Base-by-base conservation (phyloP, 1,140 invertebrate genomes). In the Penaeus japonicus region DNA sequence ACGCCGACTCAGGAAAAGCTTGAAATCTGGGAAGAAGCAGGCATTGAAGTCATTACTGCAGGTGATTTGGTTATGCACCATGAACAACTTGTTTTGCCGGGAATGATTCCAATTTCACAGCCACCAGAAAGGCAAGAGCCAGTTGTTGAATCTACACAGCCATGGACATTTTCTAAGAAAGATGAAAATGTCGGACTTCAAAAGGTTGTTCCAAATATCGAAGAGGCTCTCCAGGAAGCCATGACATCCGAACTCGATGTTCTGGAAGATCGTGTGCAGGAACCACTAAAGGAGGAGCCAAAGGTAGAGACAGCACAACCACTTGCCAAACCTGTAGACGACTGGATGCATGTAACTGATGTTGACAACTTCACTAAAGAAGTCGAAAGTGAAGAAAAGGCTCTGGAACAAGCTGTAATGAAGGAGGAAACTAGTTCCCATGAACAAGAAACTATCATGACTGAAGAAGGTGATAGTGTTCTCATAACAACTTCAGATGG, bases 341-440 rank as follows among this genome's bases (percentile, higher is more conserved):
- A 87, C n/a, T 91, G 91, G 91, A 90, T 91, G 89, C 81, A 87
- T 77, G 55, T 90, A 32, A 65, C 88, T 20, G 90, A 27, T 59
- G 81, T 27, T 59, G 39, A 54, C 20, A 30, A 35, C 27, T 62
- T 54, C 30, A 73, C 30, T 18, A 80, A 24, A 24, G 65, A 55
- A 47, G 39, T 47, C 39, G 39, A 47, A 47, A 47, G 39, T 47
- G 39, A 47, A 47, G 39, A 47, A 47, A 47, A 47, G 39, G 39
- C 39, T 7, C 39, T 5, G 39, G 39, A 47, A 47, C 39, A 47
- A 7, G 2, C 5, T 47, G 39, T 24, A 27, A 87, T 53, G 17
- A 39, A 80, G 55, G 77, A 80, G 57, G 75, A 81, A 27, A 39
- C 20, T 18, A 30, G 70, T 65, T 80, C 57, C 20, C 27, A 62